phyloP scores from a whole-genome alignment of 2,797 vertebrate genomes.

The Periophthalmus magnuspinnatus region DNA sequence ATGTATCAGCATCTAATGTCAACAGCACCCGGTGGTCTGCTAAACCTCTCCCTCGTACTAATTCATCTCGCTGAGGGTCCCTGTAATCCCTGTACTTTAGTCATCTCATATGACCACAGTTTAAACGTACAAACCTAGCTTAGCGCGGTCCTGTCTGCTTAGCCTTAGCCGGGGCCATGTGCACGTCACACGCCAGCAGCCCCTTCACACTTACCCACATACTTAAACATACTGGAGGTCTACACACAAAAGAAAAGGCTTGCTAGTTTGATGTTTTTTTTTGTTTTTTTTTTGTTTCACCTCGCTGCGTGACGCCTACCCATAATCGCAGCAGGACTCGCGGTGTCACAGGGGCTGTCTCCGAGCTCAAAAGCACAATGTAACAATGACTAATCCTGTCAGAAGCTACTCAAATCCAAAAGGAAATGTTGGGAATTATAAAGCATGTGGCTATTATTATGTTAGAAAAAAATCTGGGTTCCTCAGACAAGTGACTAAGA shows the following conservation, averaged over 20 bases:
- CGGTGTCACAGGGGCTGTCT: conserved; percentile 42
- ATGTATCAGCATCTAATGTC: conserved; percentile 46
- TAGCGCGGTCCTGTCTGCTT: conserved; percentile 47
- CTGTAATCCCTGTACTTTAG: conserved; percentile 64
- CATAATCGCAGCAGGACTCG: conserved; percentile 23
- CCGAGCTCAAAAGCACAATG: conserved; percentile 26
- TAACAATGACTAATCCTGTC: conserved; percentile 27
- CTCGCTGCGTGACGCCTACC: conserved; percentile 41
- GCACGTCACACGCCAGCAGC: conserved; percentile 61
- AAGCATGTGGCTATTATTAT: conserved; percentile 24
- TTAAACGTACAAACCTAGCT: conserved; percentile 69
- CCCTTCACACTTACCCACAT: conserved; percentile 48
- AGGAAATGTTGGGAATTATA: conserved; percentile 20
- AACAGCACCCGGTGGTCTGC: conserved; percentile 44
- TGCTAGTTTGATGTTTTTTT: conserved; percentile 24
- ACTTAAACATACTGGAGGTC: conserved; percentile 48
- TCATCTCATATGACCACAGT: conserved; percentile 69
- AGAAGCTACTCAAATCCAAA: conserved; percentile 17
- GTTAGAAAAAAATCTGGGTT: background rate
- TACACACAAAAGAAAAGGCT: conserved; percentile 38
- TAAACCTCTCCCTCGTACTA: conserved; percentile 62
- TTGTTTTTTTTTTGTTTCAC: conserved; percentile 30
- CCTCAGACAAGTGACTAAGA: background rate
- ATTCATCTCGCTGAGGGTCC: conserved; percentile 57
- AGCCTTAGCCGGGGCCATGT: conserved; percentile 51